Evolutionary conservation across 2,888 invertebrate species (phyloP).

Genomic region (Quadriops clusia): DNA sequence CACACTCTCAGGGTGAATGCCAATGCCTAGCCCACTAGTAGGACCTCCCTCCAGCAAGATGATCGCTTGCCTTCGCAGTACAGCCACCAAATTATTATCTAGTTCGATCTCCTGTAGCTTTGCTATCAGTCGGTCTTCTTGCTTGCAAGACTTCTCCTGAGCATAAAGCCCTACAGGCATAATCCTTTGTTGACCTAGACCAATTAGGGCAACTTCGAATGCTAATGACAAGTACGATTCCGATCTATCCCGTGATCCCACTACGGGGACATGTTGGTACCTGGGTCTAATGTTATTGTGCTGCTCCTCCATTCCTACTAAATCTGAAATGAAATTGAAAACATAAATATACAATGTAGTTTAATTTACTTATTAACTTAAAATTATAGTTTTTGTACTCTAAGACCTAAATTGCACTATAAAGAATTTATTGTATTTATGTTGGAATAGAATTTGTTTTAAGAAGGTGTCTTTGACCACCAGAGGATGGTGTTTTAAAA

Average conservation of each 20-base stretch:
- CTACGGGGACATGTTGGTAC: constrained; percentile 65
- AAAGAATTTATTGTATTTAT: constrained; percentile 1
- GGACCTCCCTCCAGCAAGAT: constrained; percentile 67
- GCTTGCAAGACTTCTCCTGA: constrained; percentile 56
- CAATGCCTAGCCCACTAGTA: constrained; percentile 59
- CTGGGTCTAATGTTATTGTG: constrained; percentile 39
- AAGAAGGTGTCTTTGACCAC: background rate
- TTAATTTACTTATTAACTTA: constrained; percentile 3
- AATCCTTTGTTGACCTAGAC: constrained; percentile 66
- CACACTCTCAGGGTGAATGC: constrained; percentile 68
- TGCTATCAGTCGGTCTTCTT: constrained; percentile 66
- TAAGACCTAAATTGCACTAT: too few species aligned
- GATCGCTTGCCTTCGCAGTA: constrained; percentile 54
- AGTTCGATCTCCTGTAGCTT: constrained; percentile 66
- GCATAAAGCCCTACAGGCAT: constrained; percentile 70
- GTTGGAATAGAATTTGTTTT: constrained; percentile 3
- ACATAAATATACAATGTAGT: too few species aligned
- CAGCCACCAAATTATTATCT: constrained; percentile 56
- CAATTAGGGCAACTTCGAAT: constrained; percentile 66
- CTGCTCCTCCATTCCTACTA: constrained; percentile 40
- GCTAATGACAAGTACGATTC: constrained; percentile 67
- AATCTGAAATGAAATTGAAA: constrained; percentile 38
- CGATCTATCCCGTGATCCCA: constrained; percentile 58
- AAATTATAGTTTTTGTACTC: too few species aligned
- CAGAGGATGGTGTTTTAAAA: too few species aligned